phyloP scores from a whole-genome alignment of 2,113 vertebrate genomes.

The Octodon degus region DNA sequence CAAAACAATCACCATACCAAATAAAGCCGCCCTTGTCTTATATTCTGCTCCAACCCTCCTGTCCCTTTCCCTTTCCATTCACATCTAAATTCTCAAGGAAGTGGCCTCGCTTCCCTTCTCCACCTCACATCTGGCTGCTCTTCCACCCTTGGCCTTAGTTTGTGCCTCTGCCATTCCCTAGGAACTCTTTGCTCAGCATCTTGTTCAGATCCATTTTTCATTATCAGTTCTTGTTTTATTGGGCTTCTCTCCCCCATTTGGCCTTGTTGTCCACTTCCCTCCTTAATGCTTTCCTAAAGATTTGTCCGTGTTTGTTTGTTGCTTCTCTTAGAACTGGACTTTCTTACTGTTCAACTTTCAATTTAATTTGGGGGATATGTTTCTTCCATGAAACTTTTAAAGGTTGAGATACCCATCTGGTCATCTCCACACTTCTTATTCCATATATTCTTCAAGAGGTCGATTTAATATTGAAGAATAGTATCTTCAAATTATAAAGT shows the following conservation, averaged over 20 bases:
- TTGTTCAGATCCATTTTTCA: not conserved
- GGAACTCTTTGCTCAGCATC: not conserved
- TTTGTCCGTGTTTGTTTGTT: not conserved
- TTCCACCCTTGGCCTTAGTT: not conserved
- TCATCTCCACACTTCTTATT: not conserved
- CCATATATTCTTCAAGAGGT: not conserved
- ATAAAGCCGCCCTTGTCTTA: not conserved
- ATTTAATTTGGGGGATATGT: not conserved
- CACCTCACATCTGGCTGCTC: not conserved
- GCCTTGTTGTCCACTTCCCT: not conserved
- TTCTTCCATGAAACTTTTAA: not conserved
- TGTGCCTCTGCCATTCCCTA: fast-evolving
- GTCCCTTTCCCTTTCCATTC: not conserved
- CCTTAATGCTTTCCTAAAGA: not conserved
- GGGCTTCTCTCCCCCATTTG: not conserved
- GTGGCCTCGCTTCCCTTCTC: not conserved
- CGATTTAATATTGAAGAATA: not conserved
- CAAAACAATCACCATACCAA: not conserved
- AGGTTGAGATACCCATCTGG: not conserved
- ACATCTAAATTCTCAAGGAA: not conserved
- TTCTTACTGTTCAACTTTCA: not conserved
- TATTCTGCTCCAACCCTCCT: not conserved
- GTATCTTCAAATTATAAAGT: not conserved
- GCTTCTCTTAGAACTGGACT: not conserved
- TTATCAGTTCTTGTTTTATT: not conserved